Percentiles rank a stretch among this genome's conserved stretches.
These are phyloP conservation scores for Etheostoma nigrum DNA, from an alignment of 2,797 vertebrate genomes.

Conservation along the genomic window DNA sequence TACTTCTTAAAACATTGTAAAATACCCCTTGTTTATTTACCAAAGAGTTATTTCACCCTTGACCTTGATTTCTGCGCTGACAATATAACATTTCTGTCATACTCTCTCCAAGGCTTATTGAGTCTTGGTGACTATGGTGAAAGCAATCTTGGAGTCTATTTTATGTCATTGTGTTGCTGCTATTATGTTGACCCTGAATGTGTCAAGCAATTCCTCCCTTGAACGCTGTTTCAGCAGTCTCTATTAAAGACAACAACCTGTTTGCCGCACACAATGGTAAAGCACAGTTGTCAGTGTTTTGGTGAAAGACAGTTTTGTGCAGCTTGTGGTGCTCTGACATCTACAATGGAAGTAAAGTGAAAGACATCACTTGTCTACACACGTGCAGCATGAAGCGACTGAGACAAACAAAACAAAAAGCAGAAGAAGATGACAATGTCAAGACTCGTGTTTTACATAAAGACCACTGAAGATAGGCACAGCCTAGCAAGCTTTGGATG, in stretches of 20 bases:
- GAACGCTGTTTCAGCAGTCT: not conserved
- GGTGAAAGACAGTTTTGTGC: constrained; percentile 15
- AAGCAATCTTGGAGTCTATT: constrained; percentile 36
- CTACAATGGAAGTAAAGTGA: not conserved
- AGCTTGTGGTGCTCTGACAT: not conserved
- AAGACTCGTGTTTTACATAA: constrained; percentile 6
- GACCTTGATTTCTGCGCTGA: constrained; percentile 38
- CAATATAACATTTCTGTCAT: constrained; percentile 19
- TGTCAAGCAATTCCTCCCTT: constrained; percentile 19
- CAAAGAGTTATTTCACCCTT: constrained; percentile 35
- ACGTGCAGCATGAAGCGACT: not conserved
- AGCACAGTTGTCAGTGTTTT: constrained; percentile 9
- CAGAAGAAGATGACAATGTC: constrained; percentile 27
- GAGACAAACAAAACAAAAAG: not conserved
- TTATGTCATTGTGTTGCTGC: constrained; percentile 39
- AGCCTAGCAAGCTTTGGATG: not conserved
- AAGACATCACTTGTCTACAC: constrained; percentile 10
- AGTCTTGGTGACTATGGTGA: constrained; percentile 44
- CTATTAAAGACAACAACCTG: constrained; percentile 23
- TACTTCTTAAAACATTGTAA: constrained; percentile 15
- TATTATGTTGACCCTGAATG: constrained; percentile 24
- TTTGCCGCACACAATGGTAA: constrained; percentile 15
- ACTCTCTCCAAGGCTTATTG: constrained; percentile 22
- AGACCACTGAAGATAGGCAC: not conserved
- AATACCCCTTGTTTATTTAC: constrained; percentile 45